Evolutionary conservation across 23 tunicate species (phyloP), one percentile per base, ranked within the genome.

Genomic region (Halocynthia aurantium): DNA sequence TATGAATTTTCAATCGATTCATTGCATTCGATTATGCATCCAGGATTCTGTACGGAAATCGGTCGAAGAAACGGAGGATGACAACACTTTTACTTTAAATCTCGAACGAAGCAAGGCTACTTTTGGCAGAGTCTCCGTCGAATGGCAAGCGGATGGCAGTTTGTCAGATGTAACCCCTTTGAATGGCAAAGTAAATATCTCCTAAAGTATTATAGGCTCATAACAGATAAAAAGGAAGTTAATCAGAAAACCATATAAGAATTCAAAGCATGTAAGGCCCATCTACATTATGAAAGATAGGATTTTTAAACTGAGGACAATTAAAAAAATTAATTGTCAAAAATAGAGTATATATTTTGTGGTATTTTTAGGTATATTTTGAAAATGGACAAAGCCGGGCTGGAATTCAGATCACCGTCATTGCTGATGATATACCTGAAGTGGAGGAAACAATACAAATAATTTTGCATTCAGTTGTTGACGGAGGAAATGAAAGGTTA

Each of bases 341-440:
- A 31, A 31, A 31, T 31, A 31, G 2, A 31, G 44, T 31, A 0
- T 0, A 31, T 31, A 4, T 31, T 4, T 4, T 31, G 44, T 31
- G 44, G 44, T 31, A 31, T 31, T 62, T 55, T 54, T 50, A 90
- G 96, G 67, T 90, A 20, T 54, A 49, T 8, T 90, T 90, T 71
- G 89, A 71, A 68, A 63, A 80, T 10, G 86, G 89, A 9, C 76
- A 80, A 60, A 52, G 69, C 10, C 22, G 65, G 22, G 78, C 81
- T 68, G 55, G 76, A 51, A 75, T 90, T 61, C 86, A 80, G 58
- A 62, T 90, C 22, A 81, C 80, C 2, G 78, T 90, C 5, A 52
- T 84, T 52, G 86, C 96, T 18, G 96, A 90, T 80, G 85, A 84
- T 64, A 31, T 80, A 9, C 96, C 96, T 6, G 96, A 90, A 76